Evolutionary conservation across 23 tunicate genomes (phyloP).

Genomic region (Trididemnum miniatum): DNA sequence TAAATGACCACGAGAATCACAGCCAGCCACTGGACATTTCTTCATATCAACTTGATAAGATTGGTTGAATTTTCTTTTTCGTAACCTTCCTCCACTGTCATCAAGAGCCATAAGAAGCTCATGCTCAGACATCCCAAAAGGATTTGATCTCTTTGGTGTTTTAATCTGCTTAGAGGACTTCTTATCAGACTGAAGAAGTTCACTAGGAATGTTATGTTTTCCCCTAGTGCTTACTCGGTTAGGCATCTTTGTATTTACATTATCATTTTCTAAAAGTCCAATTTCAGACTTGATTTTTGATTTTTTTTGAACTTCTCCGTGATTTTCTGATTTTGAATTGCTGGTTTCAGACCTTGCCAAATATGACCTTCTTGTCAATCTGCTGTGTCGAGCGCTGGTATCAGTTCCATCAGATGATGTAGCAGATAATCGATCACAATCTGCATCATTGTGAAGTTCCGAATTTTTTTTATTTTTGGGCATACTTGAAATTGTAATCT

Average conservation of each 20-base stretch:
- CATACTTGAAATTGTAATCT: not conserved
- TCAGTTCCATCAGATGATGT: constrained; percentile 26
- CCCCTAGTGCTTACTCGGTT: constrained; percentile 7
- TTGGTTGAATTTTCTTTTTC: constrained; percentile 57
- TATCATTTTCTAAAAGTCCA: not conserved
- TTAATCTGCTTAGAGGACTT: not conserved
- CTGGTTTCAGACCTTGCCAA: not conserved
- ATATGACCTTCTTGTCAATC: constrained; percentile 18
- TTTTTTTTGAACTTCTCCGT: constrained; percentile 4
- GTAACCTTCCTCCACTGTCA: constrained; percentile 71
- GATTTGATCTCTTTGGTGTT: constrained; percentile 55
- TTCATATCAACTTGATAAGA: constrained; percentile 88
- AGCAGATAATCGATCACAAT: not conserved
- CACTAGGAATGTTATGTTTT: constrained; percentile 7
- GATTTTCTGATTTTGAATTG: not conserved
- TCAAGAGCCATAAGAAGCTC: constrained; percentile 57
- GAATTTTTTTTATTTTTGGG: not conserved
- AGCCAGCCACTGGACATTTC: constrained; percentile 85
- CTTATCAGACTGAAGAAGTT: not conserved
- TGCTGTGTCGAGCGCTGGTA: not conserved
- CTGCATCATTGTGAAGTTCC: not conserved
- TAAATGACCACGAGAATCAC: constrained; percentile 88
- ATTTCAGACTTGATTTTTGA: no score
- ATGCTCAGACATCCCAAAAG: constrained; percentile 69
- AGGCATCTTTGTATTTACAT: not conserved